These are phyloP conservation scores for Meriones unguiculatus DNA, from an alignment of 2,113 vertebrate species.

Conservation along the genomic window DNA sequence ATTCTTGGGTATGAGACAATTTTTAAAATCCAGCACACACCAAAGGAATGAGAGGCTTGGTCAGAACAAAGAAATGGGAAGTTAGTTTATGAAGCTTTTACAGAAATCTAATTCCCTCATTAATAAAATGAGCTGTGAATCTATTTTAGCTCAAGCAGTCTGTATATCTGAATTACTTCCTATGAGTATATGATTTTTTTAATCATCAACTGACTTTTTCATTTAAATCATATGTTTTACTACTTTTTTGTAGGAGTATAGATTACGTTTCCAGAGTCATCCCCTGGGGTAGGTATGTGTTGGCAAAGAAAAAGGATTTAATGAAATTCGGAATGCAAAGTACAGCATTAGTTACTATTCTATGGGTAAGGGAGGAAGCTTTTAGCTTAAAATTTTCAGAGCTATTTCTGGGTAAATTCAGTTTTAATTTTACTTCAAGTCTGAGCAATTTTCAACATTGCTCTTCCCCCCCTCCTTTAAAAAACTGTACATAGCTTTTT, in stretches of 20 bases:
- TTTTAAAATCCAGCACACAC: slow-evolving; percentile 35
- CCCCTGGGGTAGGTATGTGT: background rate
- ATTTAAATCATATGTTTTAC: slow-evolving; percentile 28
- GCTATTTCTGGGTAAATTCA: slow-evolving; percentile 11
- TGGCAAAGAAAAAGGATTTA: slow-evolving; percentile 1
- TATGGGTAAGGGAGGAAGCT: background rate
- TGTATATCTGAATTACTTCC: background rate
- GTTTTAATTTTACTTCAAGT: background rate
- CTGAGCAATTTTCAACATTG: background rate
- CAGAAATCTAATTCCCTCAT: slow-evolving; percentile 51
- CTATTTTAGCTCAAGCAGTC: background rate
- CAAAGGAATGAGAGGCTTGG: slow-evolving; percentile 48
- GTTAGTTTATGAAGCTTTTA: background rate
- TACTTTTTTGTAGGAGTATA: background rate
- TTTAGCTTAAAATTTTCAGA: slow-evolving; percentile 38
- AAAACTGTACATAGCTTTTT: background rate
- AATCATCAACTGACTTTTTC: slow-evolving; percentile 27
- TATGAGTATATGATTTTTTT: slow-evolving; percentile 37
- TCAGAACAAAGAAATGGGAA: slow-evolving; percentile 8
- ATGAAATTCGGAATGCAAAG: slow-evolving; percentile 40
- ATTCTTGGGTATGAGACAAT: slow-evolving; percentile 10
- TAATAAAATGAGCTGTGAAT: slow-evolving; percentile 50
- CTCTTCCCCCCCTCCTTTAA: background rate
- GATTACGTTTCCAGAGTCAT: slow-evolving; percentile 31
- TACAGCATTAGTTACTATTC: background rate